Conservation (phyloP, 2,113 vertebrate species). For the Salvator merianae region DNA sequence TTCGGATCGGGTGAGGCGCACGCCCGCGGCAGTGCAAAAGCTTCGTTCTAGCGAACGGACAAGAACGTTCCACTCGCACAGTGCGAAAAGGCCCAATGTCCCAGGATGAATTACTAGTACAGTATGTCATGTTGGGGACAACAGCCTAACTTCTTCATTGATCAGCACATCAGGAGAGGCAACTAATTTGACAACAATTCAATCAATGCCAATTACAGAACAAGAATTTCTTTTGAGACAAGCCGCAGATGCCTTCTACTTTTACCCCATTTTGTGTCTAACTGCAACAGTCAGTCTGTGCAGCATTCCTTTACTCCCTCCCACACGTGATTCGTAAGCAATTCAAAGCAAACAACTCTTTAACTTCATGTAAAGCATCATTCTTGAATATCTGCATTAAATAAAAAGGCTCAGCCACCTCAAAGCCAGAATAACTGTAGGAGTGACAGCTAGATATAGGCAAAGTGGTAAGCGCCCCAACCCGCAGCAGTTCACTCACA, state of each 20-base stretch:
- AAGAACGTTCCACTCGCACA: no score
- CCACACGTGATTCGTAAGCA: no score
- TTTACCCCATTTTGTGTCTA: not conserved
- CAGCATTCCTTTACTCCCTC: no score
- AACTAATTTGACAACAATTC: not conserved
- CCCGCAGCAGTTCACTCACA: no score
- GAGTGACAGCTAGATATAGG: no score
- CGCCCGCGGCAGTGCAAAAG: no score
- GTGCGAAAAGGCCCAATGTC: no score
- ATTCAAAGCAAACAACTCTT: not conserved
- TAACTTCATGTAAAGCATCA: not conserved
- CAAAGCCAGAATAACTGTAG: not conserved
- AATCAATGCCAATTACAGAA: not conserved
- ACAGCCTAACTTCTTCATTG: not conserved
- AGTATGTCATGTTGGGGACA: no score
- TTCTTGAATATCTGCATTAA: not conserved
- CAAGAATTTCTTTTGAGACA: not conserved
- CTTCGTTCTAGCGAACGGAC: no score
- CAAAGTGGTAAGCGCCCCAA: no score
- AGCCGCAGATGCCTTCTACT: not conserved
- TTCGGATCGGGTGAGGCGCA: no score
- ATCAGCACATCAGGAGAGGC: not conserved
- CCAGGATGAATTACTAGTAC: no score
- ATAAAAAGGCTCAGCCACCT: not conserved
- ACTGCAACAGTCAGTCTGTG: not conserved